Percentiles rank a stretch among this genome's conserved stretches.
phyloP scores from a whole-genome alignment of 2,113 vertebrate species.

The Daphoenositta chrysoptera region DNA sequence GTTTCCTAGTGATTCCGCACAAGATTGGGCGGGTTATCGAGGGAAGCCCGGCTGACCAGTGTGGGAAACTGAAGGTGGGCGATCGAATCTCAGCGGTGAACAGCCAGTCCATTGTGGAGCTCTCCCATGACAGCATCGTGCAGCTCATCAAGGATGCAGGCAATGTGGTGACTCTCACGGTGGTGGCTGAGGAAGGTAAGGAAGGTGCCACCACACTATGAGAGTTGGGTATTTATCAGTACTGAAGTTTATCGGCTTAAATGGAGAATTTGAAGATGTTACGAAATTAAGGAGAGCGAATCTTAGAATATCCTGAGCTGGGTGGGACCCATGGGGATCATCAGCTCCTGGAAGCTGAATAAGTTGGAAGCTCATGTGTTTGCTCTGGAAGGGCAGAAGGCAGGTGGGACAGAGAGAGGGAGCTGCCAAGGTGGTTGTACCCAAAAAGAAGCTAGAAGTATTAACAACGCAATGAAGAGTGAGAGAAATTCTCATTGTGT shows the following conservation, averaged over 20 bases:
- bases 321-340: neutral
- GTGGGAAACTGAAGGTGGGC: conserved; percentile 90
- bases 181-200: conserved; percentile 92
- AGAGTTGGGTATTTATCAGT: neutral
- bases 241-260: neutral
- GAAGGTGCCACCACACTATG: neutral
- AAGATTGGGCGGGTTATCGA: conserved; percentile 97
- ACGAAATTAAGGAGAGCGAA: neutral
- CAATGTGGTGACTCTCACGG: conserved; percentile 86
- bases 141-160: conserved; percentile 98
- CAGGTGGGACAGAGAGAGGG: neutral
- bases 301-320: neutral
- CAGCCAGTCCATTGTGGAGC: conserved; percentile 86
- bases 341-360: neutral
- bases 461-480: neutral
- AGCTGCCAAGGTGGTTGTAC: neutral
- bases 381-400: neutral
- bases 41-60: conserved; percentile 91
- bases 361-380: neutral
- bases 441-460: neutral
- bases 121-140: conserved; percentile 94
- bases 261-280: neutral
- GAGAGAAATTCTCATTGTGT: neutral
- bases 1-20: conserved; percentile 88
- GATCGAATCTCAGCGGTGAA: conserved; percentile 96